Conservation (phyloP, 2,888 invertebrate genomes). For the Abscondita cerata region DNA sequence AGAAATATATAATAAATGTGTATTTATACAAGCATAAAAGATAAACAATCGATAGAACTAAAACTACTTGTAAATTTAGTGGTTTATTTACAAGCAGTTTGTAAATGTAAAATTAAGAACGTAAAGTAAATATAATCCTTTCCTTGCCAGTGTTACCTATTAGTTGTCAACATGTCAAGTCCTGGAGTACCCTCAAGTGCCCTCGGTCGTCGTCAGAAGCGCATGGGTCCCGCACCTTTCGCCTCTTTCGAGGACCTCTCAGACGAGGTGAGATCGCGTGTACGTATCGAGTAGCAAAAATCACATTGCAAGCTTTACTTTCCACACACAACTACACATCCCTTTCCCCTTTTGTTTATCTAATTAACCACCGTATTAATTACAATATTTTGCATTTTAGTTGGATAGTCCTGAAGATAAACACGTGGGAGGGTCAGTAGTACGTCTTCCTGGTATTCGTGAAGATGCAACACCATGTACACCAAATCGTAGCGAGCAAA, state of each 20-base stretch:
- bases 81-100: no score
- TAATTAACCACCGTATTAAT: conserved; percentile 7
- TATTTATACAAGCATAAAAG: no score
- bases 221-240: conserved; percentile 92
- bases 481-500: conserved; percentile 38
- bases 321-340: conserved; percentile 13
- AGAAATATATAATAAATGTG: no score
- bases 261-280: conserved; percentile 76
- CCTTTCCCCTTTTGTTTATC: conserved; percentile 2
- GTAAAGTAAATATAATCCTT: conserved; percentile 9
- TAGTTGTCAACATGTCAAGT: conserved; percentile 50
- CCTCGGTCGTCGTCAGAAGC: conserved; percentile 65
- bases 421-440: conserved; percentile 58
- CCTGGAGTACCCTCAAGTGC: conserved; percentile 47
- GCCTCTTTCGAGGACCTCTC: conserved; percentile 92
- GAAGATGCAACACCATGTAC: conserved; percentile 59
- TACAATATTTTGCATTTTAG: conserved; percentile 53
- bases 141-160: conserved; percentile 49
- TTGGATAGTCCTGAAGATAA: conserved; percentile 66
- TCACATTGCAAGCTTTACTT: conserved; percentile 16
- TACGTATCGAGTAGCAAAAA: conserved; percentile 60
- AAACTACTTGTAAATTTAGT: no score
- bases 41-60: no score
- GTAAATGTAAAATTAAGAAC: background rate
- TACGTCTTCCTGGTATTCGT: conserved; percentile 64